Conservation (phyloP, 2,797 vertebrate genomes). For the Crenuchus spilurus region DNA sequence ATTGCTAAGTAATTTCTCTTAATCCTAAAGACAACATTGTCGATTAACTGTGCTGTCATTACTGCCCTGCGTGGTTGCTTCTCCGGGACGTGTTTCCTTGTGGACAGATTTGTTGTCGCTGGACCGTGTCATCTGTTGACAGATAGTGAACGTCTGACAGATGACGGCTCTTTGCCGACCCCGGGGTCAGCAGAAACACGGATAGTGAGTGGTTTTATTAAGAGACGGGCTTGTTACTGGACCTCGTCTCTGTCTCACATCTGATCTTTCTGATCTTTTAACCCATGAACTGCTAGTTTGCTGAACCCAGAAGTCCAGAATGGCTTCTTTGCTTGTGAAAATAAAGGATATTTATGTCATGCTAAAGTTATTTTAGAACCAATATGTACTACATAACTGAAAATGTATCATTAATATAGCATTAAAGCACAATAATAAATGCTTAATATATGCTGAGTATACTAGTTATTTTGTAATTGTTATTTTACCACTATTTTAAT, state of each 20-base stretch:
- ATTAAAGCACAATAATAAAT: too few species aligned
- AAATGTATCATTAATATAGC: too few species aligned
- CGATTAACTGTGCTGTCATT: conserved; percentile 22
- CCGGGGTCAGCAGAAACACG: conserved; percentile 8
- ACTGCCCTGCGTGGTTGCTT: not conserved
- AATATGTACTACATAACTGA: too few species aligned
- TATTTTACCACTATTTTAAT: too few species aligned
- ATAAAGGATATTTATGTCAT: too few species aligned
- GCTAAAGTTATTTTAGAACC: too few species aligned
- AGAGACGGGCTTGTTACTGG: conserved; percentile 15
- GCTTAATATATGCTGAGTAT: too few species aligned
- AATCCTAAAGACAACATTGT: not conserved
- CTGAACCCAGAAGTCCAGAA: not conserved
- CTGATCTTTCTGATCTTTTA: conserved; percentile 10
- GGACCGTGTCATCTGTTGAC: conserved; percentile 11
- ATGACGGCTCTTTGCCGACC: conserved; percentile 21
- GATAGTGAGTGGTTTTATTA: conserved; percentile 26
- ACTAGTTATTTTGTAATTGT: too few species aligned
- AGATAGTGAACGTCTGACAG: not conserved
- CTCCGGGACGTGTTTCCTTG: not conserved
- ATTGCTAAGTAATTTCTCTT: conserved; percentile 30
- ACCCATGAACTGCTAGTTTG: not conserved
- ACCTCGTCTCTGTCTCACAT: not conserved
- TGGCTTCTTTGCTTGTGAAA: not conserved
- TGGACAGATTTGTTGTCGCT: conserved; percentile 1